Conservation (phyloP, 1,140 invertebrate species). For the Tetragonula clypearis region DNA sequence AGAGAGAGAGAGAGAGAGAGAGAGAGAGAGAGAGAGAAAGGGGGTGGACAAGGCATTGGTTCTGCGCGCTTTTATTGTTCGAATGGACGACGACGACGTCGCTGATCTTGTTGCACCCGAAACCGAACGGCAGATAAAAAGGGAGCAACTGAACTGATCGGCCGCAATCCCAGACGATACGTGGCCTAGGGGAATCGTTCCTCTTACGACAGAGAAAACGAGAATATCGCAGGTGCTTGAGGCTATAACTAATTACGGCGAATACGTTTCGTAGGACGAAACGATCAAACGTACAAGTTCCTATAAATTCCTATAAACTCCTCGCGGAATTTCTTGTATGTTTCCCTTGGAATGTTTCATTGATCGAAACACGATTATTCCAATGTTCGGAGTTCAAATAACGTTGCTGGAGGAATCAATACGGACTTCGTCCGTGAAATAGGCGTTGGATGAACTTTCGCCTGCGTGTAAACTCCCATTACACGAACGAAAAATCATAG, state of each 20-base stretch:
- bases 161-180: constrained; percentile 28
- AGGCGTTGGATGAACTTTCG: no score
- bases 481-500: no score
- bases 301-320: background rate
- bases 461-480: no score
- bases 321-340: no score
- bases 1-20: constrained; percentile 16
- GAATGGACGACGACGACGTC: constrained; percentile 14
- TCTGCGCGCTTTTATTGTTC: constrained; percentile 63
- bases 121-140: constrained; percentile 25
- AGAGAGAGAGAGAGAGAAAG: background rate
- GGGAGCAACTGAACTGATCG: background rate
- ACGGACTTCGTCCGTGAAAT: no score
- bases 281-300: no score
- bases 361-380: no score
- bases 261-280: background rate
- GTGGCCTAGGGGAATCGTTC: background rate
- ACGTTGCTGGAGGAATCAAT: no score
- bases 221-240: background rate
- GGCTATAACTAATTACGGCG: background rate
- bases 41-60: constrained; percentile 52
- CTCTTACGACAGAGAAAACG: constrained; percentile 11
- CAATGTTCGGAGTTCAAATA: no score
- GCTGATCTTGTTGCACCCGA: constrained; percentile 46
- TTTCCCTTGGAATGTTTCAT: no score